Conservation (phyloP, 1,140 invertebrate genomes). For the Trissolcus basalis region DNA sequence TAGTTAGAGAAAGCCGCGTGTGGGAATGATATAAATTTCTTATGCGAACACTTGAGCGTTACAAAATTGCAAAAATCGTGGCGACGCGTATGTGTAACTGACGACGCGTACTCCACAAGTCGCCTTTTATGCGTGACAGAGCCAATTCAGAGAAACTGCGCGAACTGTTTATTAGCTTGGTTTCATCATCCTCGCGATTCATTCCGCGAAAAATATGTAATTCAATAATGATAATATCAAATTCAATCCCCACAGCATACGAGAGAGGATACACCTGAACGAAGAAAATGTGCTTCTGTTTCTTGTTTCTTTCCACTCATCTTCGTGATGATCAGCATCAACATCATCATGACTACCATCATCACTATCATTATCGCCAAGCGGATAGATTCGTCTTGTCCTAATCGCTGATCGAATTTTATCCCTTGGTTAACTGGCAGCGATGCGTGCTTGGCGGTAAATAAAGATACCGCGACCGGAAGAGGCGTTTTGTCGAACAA, state of each 20-base stretch:
- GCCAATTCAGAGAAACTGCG: too few relatives aligned
- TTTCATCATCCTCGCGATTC: too few relatives aligned
- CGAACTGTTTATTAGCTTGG: too few relatives aligned
- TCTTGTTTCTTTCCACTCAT: not conserved
- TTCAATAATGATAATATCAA: too few relatives aligned
- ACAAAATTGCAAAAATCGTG: constrained; percentile 16
- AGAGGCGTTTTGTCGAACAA: constrained; percentile 53
- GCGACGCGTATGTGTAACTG: constrained; percentile 14
- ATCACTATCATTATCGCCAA: constrained; percentile 32
- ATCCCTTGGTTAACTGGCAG: constrained; percentile 22
- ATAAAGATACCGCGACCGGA: constrained; percentile 46
- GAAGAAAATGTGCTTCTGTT: not conserved
- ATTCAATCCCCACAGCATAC: too few relatives aligned
- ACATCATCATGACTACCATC: constrained; percentile 20
- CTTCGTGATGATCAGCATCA: not conserved
- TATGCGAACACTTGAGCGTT: constrained; percentile 7
- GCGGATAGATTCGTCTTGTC: constrained; percentile 51
- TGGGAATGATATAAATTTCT: constrained; percentile 38
- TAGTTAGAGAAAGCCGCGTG: constrained; percentile 33
- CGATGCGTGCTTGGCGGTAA: constrained; percentile 26
- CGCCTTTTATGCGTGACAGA: too few relatives aligned
- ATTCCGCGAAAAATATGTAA: too few relatives aligned
- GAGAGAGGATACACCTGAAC: too few relatives aligned
- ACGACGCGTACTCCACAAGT: too few relatives aligned
- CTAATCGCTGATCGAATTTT: constrained; percentile 50